A percentile compares a stretch with the other conserved stretches of the same genome.
These are phyloP conservation scores for Nomada ferruginata DNA, from an alignment of 2,888 invertebrate species.

Conservation along the genomic window DNA sequence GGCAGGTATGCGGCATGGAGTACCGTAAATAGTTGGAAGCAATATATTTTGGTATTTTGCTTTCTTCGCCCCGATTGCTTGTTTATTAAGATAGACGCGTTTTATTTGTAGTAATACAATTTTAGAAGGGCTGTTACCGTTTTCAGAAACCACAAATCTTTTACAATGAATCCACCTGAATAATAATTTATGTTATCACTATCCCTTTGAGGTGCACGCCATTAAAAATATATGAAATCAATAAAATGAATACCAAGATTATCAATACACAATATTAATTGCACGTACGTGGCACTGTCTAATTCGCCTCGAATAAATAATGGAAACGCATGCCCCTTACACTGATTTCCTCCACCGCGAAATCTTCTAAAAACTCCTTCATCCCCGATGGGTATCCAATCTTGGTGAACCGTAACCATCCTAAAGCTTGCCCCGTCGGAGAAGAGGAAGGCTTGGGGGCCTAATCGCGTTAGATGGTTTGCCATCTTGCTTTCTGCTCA, in stretches of 20 bases:
- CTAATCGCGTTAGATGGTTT: slow-evolving; percentile 79
- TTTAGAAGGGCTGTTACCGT: no score
- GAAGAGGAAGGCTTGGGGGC: slow-evolving; percentile 63
- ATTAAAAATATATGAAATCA: not conserved
- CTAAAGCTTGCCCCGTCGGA: slow-evolving; percentile 50
- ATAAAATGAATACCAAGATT: not conserved
- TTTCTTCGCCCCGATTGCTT: no score
- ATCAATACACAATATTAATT: no score
- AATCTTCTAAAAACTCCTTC: slow-evolving; percentile 33
- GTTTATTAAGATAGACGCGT: no score
- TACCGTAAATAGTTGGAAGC: no score
- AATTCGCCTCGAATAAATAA: slow-evolving; percentile 2
- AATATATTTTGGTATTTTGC: no score
- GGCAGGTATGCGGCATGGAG: not conserved
- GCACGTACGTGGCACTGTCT: no score
- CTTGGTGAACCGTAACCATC: slow-evolving; percentile 52
- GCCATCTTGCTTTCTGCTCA: slow-evolving; percentile 83
- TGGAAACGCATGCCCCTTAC: slow-evolving; percentile 16
- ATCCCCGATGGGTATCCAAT: slow-evolving; percentile 61
- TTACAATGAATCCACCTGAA: no score
- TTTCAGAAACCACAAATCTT: no score
- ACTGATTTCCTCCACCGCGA: slow-evolving; percentile 23
- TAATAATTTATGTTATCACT: no score
- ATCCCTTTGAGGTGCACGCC: no score
- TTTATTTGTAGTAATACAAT: no score